Conservation (phyloP, 2,888 invertebrate species). For the Ophioninae sp. region DNA sequence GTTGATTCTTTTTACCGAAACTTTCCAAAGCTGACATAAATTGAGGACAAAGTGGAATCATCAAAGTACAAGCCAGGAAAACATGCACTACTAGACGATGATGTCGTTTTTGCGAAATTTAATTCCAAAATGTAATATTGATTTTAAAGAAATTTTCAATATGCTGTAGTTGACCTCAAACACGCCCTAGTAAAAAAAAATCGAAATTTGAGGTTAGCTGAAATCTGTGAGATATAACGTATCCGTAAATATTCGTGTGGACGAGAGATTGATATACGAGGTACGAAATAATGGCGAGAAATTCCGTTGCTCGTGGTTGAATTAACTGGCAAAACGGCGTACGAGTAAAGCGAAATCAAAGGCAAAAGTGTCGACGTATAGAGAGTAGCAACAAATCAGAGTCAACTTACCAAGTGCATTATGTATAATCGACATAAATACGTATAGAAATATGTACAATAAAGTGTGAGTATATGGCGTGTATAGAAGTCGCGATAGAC, state of each 20-base stretch:
- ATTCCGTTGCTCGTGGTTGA: constrained; percentile 44
- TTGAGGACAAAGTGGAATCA: no score
- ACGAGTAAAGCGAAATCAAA: constrained; percentile 9
- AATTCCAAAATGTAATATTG: neutral
- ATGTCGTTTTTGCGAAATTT: neutral
- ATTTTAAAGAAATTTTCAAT: no score
- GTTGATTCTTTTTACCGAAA: no score
- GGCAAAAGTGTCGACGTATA: constrained; percentile 41
- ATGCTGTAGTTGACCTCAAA: no score
- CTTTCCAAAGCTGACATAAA: no score
- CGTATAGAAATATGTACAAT: constrained; percentile 24
- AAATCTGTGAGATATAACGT: neutral
- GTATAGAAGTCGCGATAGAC: constrained; percentile 27
- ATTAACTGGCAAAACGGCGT: neutral
- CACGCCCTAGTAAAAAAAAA: neutral
- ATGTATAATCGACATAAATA: constrained; percentile 14
- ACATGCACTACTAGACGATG: no score
- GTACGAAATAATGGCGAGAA: constrained; percentile 37
- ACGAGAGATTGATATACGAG: constrained; percentile 43
- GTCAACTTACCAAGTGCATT: neutral
- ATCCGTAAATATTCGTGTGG: constrained; percentile 19
- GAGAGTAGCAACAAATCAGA: constrained; percentile 40
- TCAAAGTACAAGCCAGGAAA: no score
- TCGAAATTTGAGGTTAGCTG: neutral
- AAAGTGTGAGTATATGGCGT: constrained; percentile 24